Conservation (phyloP, 2,797 vertebrate genomes). For the Hypotaenidia okinawae region DNA sequence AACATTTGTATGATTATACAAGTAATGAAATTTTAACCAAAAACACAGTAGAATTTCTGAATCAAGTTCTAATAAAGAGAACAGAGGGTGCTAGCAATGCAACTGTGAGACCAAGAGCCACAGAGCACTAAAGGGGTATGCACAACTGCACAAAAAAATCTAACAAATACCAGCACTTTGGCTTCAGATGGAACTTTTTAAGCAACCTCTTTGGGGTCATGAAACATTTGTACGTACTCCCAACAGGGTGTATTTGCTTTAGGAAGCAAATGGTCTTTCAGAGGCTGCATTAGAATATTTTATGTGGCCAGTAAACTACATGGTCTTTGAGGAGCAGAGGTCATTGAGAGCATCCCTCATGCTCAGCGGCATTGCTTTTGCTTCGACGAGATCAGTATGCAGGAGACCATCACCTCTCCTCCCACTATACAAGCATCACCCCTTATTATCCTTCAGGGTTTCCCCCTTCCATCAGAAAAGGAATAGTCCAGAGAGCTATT, state of each 20-base stretch:
- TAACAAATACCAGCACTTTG: not conserved
- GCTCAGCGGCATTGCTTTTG: not conserved
- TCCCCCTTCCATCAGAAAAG: not conserved
- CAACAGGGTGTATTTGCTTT: not conserved
- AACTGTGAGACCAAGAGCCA: not conserved
- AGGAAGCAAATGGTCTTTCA: not conserved
- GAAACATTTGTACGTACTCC: not conserved
- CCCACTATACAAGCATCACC: not conserved
- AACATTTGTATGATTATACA: not conserved
- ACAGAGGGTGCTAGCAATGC: not conserved
- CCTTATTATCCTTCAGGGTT: not conserved
- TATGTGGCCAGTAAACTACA: not conserved
- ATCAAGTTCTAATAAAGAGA: not conserved
- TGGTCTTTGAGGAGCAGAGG: not conserved
- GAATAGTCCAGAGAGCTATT: not conserved
- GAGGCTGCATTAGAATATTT: not conserved
- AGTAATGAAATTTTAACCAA: not conserved
- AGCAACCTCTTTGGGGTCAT: not conserved
- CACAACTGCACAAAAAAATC: not conserved
- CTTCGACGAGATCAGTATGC: not conserved
- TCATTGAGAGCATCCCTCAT: accelerated
- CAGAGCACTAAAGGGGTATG: not conserved
- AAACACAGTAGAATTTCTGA: not conserved
- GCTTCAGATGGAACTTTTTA: not conserved
- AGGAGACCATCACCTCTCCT: not conserved